Evolutionary conservation across 2,797 vertebrate genomes (phyloP), one percentile per base, ranked within the genome.

Genomic region (Acrocephalus scirpaceus): DNA sequence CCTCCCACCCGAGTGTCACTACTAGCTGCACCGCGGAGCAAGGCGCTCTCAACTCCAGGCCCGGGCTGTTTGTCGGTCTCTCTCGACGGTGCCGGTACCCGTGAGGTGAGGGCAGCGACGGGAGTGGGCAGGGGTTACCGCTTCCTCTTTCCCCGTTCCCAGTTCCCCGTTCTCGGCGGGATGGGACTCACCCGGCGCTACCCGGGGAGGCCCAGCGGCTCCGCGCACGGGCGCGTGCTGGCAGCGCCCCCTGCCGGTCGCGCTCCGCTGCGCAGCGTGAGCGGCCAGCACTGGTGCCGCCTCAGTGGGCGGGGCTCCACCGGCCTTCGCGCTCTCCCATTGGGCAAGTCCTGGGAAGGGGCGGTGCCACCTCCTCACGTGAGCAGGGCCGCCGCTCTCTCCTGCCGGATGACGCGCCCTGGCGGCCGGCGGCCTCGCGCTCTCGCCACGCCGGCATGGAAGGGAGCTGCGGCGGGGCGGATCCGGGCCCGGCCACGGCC

Each of bases 101-200:
- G 18, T 3, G 57, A 7, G 11, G 17, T 2, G 34, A 15, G 25
- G 40, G 57, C 73, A 36, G 45, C 2, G 32, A 11, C 8, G 16
- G 12, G 9, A 40, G 6, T 27, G 29, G 40, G 34, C 23, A 32
- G 27, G 7, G 5, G 10, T 4, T 38, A 9, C n/a, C 29, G 5
- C 13, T 18, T 53, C 38, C 38, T 38, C 38, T 38, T 38, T 12
- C 19, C 19, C 32, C 5, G 11, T 27, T 48, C 45, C 30, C 27
- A 18, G 30, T 8, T 48, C 16, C 19, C 22, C 8, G 36, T 10
- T 36, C 20, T 18, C 22, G 22, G 17, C 5, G 8, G 40, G 32
- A 45, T 2, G 32, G 32, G 4, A 7, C 36, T 10, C 20, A 5
- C 12, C 11, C 16, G 19, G 2, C 11, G 16, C 2, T 0, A 22